Base-by-base conservation (phyloP, 1,140 invertebrate genomes). In the Drosophila arawakana region DNA sequence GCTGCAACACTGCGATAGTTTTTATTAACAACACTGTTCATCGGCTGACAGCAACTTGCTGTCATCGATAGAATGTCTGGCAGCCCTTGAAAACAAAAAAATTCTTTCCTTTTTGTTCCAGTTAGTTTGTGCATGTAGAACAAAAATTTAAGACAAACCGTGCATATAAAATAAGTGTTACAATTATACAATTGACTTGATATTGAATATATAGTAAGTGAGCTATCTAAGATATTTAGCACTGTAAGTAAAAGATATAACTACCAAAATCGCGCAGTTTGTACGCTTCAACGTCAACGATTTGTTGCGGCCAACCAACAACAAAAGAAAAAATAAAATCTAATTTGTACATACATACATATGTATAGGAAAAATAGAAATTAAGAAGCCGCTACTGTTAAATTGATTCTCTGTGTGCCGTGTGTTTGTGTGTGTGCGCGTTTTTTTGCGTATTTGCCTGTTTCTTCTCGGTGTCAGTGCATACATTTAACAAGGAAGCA, bases 191-290 rank as follows among this genome's bases (percentile, higher is more conserved):
- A 37, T 43, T 30, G n/a, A 46, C 37, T 58, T 67, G 10, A 54
- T 39, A 21, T 41, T 52, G 50, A n/a, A 39, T 11, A 43, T 15
- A 30, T 73, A 60, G 63, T 73, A 73, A 73, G 63, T 60, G 70
- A 59, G n/a, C 63, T 54, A 46, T 55, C 15, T 54, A 46, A 5
- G 35, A 41, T 46, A 44, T 60, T 54, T 46, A 73, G 47, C 55
- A 44, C 63, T 68, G 70, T 73, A 73, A 73, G 70, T 73, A 73
- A 52, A 30, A 44, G 55, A 60, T 18, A 47, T 54, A 34, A 25
- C 54, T 25, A 60, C 21, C 39, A 60, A 59, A 41, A 35, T 30
- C 37, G 55, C 30, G 30, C 13, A 21, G 50, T 35, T 47, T 57
- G 41, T 60, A 37, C 47, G 46, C 21, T n/a, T 30, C 46, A 11